Evolutionary conservation across 2,888 invertebrate genomes (phyloP).

Genomic region (Pterostichus madidus): DNA sequence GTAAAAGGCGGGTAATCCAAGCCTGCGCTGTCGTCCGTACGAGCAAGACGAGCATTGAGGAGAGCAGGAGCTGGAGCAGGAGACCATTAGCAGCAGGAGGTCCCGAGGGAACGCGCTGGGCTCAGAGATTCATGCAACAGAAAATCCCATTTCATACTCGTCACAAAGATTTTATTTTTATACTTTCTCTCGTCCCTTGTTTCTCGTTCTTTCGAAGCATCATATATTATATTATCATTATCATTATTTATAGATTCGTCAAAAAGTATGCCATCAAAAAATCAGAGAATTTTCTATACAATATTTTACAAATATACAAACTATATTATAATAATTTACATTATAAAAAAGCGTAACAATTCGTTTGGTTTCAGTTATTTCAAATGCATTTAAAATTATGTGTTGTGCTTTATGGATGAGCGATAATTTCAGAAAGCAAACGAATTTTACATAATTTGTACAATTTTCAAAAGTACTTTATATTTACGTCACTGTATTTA

Average conservation of each 20-base stretch:
- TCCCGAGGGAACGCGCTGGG: constrained; percentile 40
- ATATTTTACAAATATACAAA: constrained; percentile 66
- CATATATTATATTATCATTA: constrained; percentile 60
- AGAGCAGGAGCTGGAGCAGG: constrained; percentile 41
- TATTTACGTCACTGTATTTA: not conserved
- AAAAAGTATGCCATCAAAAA: constrained; percentile 65
- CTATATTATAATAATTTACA: constrained; percentile 66
- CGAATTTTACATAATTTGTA: constrained; percentile 54
- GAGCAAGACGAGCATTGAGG: constrained; percentile 3
- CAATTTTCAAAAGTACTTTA: constrained; percentile 31
- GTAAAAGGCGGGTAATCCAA: constrained; percentile 12
- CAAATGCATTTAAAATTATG: constrained; percentile 56
- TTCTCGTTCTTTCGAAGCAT: constrained; percentile 60
- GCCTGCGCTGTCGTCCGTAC: not conserved
- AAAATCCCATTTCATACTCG: constrained; percentile 64
- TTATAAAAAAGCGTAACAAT: constrained; percentile 65
- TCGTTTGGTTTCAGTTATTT: constrained; percentile 64
- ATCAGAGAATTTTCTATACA: constrained; percentile 64
- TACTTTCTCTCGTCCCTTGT: constrained; percentile 59
- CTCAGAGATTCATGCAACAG: constrained; percentile 59
- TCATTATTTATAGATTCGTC: constrained; percentile 64
- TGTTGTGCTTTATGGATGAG: constrained; percentile 51
- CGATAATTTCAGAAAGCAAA: constrained; percentile 54
- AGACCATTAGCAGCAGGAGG: constrained; percentile 54
- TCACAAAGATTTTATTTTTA: constrained; percentile 66